Conservation (phyloP, 1,140 invertebrate species). For the Phthorimaea operculella region DNA sequence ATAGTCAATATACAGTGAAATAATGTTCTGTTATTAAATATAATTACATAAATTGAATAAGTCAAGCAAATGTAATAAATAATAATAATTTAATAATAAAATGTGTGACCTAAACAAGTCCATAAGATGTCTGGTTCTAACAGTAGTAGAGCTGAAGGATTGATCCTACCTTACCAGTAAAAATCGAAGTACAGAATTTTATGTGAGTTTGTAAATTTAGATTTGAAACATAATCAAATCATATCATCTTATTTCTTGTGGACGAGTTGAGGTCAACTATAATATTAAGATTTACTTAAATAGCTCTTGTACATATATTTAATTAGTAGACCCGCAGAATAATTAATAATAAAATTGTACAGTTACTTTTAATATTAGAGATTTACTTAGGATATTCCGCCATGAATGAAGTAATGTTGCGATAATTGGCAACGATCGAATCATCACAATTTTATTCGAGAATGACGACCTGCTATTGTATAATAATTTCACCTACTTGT, state of each 20-base stretch:
- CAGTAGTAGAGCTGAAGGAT: no score
- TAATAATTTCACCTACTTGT: conserved; percentile 30
- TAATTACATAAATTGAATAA: background rate
- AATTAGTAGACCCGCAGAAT: conserved; percentile 35
- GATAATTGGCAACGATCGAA: conserved; percentile 29
- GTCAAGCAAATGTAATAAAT: background rate
- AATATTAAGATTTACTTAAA: background rate
- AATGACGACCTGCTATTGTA: conserved; percentile 36
- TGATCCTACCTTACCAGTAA: no score
- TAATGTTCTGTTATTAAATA: conserved; percentile 1
- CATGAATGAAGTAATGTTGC: conserved; percentile 42
- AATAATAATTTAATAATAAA: background rate
- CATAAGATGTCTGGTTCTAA: no score
- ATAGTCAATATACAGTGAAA: background rate
- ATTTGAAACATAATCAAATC: no score
- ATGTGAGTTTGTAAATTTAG: no score
- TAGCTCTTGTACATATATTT: conserved; percentile 49
- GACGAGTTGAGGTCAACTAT: background rate
- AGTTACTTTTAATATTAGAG: conserved; percentile 48
- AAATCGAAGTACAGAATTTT: no score
- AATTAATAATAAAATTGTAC: conserved; percentile 45
- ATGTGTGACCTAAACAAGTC: no score
- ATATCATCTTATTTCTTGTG: no score
- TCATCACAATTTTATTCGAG: conserved; percentile 53
- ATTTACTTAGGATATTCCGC: conserved; percentile 45